Evolutionary conservation across 2,113 vertebrate genomes (phyloP), one percentile per base, ranked within the genome.

Genomic region (Urocitellus parryii): DNA sequence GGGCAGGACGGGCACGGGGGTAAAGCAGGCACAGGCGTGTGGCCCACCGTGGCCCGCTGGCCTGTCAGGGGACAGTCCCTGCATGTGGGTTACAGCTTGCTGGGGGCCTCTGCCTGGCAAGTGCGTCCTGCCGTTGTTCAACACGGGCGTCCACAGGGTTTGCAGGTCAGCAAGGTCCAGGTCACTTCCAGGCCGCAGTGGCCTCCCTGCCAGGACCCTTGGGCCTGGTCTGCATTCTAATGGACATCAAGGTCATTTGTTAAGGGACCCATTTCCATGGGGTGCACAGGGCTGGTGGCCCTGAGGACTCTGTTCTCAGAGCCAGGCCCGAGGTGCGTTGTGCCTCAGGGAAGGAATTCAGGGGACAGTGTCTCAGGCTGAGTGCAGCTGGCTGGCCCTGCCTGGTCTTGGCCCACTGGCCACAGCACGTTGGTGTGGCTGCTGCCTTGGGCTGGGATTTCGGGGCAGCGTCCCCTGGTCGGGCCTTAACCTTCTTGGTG

Each of bases 311-410:
- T 27, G 2, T 56, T 27, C 3, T 1, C 24, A 5, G 73, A 65
- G 17, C 73, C 88, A 48, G 37, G 74, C 45, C 4, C 14, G 32
- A 29, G 27, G 25, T 14, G 0, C 0, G 4, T 11, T 17, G 45
- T 7, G 1, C 39, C 83, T n/a, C 3, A 82, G 61, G 2, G 0
- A 18, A 20, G n/a, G 27, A 17, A 0, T 45, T 20, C 0, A 0
- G n/a, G 5, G 25, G 3, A n/a, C 29, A 0, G 8, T 4, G 17
- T 68, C 82, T 1, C 13, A 4, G 72, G 45, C 65, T 72, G 29
- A 16, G 27, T 37, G 37, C 12, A 7, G 20, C 58, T 63, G 34
- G 6, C 20, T 4, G 0, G 39, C 18, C 27, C 18, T 13, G 1
- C 37, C 87, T 18, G 53, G 51, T 70, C 77, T 29, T 58, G n/a